phyloP scores from a whole-genome alignment of 2,113 vertebrate genomes.

The Lagopus leucura region DNA sequence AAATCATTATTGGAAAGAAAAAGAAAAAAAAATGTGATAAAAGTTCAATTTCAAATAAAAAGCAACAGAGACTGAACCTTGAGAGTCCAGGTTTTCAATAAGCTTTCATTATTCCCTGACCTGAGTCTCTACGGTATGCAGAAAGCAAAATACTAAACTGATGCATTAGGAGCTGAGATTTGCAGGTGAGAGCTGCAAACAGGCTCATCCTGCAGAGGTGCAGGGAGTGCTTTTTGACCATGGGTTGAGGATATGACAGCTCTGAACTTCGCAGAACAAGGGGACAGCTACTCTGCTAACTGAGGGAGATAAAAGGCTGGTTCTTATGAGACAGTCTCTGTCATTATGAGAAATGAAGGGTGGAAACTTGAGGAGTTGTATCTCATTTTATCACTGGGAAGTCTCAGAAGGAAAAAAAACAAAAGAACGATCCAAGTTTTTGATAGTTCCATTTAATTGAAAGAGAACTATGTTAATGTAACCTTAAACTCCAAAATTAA shows the following conservation, averaged over 20 bases:
- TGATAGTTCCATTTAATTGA: constrained; percentile 50
- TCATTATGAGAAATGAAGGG: constrained; percentile 66
- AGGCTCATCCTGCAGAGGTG: constrained; percentile 16
- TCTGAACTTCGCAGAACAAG: constrained; percentile 65
- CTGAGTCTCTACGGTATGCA: constrained; percentile 17
- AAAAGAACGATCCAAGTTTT: constrained; percentile 23
- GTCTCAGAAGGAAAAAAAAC: constrained; percentile 43
- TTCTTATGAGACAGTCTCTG: constrained; percentile 49
- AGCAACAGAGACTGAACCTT: constrained; percentile 44
- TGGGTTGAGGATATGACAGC: constrained; percentile 9
- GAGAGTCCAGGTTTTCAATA: constrained; percentile 55
- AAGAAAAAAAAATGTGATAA: neutral
- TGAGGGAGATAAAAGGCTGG: constrained; percentile 76
- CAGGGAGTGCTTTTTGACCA: constrained; percentile 41
- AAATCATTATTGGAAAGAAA: neutral
- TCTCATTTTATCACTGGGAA: constrained; percentile 37
- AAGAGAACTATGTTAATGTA: constrained; percentile 33
- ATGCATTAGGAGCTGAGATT: neutral
- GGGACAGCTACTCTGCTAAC: constrained; percentile 71
- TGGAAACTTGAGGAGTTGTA: constrained; percentile 37
- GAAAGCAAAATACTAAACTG: constrained; percentile 61
- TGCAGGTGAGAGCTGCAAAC: constrained; percentile 39
- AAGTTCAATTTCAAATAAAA: constrained; percentile 68
- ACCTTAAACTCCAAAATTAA: constrained; percentile 11
- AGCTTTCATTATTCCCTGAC: constrained; percentile 73